These are phyloP conservation scores for Paguma larvata DNA, from an alignment of 2,797 vertebrate genomes.

Conservation along the genomic window DNA sequence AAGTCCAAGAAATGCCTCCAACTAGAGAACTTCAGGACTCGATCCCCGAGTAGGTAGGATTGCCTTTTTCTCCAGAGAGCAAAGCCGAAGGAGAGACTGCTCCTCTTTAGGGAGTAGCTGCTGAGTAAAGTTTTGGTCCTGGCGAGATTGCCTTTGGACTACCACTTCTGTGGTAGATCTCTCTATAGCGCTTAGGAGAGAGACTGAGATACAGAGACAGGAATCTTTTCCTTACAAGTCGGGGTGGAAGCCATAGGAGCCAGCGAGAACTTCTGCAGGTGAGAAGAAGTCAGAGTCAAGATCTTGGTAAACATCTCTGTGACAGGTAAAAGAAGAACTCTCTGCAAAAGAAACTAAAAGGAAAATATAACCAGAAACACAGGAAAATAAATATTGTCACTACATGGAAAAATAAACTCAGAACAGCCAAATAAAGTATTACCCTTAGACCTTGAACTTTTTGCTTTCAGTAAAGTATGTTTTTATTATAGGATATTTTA, in stretches of 20 bases:
- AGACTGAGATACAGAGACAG: neutral
- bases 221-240: neutral
- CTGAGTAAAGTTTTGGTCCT: neutral
- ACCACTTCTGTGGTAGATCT: neutral
- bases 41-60: neutral
- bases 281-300: neutral
- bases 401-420: neutral
- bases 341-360: constrained; percentile 1
- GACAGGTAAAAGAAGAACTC: neutral
- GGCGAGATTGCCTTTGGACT: neutral
- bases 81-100: neutral
- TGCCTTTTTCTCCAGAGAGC: neutral
- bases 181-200: neutral
- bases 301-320: neutral
- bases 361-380: neutral
- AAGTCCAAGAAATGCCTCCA: constrained; percentile 24
- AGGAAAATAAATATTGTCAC: constrained; percentile 8
- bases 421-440: constrained; percentile 45
- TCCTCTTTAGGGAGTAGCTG: neutral
- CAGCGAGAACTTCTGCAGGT: neutral
- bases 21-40: neutral
- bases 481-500: constrained; percentile 28
- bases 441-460: constrained; percentile 39
- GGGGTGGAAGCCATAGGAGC: neutral
- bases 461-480: neutral